Base-by-base conservation (phyloP, 1,140 invertebrate genomes). In the Drosophila asahinai region DNA sequence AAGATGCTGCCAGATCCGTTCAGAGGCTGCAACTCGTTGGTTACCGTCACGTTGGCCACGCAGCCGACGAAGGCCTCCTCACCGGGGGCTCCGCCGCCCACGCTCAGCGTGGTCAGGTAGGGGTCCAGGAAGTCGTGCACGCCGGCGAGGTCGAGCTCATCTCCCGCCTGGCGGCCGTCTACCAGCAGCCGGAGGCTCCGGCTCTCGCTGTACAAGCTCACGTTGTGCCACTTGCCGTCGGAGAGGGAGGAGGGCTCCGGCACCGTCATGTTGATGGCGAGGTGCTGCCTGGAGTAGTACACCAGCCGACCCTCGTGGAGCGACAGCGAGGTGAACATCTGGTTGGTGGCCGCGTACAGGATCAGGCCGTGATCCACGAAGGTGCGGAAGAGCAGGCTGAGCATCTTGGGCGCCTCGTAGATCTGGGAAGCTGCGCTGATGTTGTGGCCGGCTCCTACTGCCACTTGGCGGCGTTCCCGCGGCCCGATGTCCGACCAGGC, bases 51-150 rank as follows among this genome's bases (percentile, higher is more conserved):
- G 86, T 98, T 97, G 0, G 97, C 96, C 40, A 99, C 93, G 83
- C 98, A 99, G 12, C 98, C 98, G 92, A 96, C 96, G 92, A 98
- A 98, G 19, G 93, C 93, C 14, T 94, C 94, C 14, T 92, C 36
- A 19, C 91, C 15, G 75, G 94, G 94, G 0, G 95, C 94, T 17
- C 97, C 97, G 27, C 97, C 98, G 27, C 97, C 98, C 49, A 98
- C 89, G 1, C 95, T 96, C 2, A 98, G 86, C 5, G 95, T 94
- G 1, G 97, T 97, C 9, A 98, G 93, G 87, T 98, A 98, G 2
- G 97, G 97, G 93, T 98, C 98, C 9, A 98, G 94, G 91, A 98
- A 98, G 89, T 98, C 97, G 87, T 99, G 98, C 2, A 98, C 96
- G 12, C 97, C 96, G 14, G 95, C 95, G 2, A 96, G 94, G 86